Evolutionary conservation across 2,888 invertebrate species (phyloP).

Genomic region (Leptinotarsa peninsularis): DNA sequence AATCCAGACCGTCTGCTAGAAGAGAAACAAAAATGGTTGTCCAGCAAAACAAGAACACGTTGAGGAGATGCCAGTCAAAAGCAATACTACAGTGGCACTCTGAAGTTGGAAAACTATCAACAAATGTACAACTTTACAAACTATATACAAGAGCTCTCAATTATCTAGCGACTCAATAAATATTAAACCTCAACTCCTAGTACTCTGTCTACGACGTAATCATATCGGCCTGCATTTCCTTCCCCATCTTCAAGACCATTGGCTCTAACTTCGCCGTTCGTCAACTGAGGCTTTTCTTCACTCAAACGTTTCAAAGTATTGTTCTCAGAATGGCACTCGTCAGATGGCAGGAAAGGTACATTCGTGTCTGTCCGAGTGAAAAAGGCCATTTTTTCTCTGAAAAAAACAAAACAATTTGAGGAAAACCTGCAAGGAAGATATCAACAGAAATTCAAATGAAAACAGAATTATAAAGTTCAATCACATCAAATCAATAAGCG

Average conservation of each 20-base stretch:
- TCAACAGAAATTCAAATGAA: neutral
- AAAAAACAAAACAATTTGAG: conserved; percentile 56
- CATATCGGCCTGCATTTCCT: conserved; percentile 72
- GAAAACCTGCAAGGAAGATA: neutral
- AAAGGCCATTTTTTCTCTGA: conserved; percentile 96
- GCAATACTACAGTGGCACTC: conserved; percentile 30
- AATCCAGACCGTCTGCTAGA: neutral
- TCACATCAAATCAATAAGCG: too few relatives aligned
- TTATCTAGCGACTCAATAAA: conserved; percentile 38
- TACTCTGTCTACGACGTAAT: conserved; percentile 85
- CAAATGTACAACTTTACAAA: conserved; percentile 39
- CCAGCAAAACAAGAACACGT: conserved; percentile 27
- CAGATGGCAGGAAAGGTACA: conserved; percentile 81
- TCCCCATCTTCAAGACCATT: conserved; percentile 64
- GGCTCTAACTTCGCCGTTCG: conserved; percentile 52
- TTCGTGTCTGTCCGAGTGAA: conserved; percentile 86
- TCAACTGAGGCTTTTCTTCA: conserved; percentile 48
- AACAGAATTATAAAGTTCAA: too few relatives aligned
- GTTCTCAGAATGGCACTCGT: conserved; percentile 68
- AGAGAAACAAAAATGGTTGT: conserved; percentile 9
- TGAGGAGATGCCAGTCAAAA: conserved; percentile 23
- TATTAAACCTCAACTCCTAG: conserved; percentile 86
- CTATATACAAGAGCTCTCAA: conserved; percentile 32
- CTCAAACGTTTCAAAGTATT: conserved; percentile 51
- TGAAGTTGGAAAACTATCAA: conserved; percentile 32